A percentile compares a stretch with the other conserved stretches of the same genome.
Evolutionary conservation across 2,797 vertebrate genomes (phyloP).

Genomic region (Pseudochirops corinnae): DNA sequence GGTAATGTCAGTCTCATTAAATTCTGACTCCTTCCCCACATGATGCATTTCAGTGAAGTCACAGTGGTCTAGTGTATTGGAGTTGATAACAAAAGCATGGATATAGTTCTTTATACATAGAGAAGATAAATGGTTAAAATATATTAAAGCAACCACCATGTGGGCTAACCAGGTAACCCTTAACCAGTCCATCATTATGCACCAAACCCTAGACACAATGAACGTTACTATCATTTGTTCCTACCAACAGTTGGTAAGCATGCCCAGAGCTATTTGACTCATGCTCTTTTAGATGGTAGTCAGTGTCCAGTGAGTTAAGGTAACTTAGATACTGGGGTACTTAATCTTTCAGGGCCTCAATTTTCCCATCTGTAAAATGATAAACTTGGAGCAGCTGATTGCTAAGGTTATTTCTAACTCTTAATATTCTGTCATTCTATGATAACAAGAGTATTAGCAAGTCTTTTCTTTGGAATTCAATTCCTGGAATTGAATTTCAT

Average conservation of each 20-base stretch:
- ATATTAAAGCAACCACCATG: neutral
- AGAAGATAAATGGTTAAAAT: neutral
- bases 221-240: neutral
- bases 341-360: neutral
- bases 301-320: neutral
- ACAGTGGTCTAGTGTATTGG: neutral
- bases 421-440: neutral
- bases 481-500: neutral
- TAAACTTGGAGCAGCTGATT: neutral
- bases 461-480: neutral
- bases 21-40: neutral
- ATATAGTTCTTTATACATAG: neutral
- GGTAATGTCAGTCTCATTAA: neutral
- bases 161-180: neutral
- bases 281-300: neutral
- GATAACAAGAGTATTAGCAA: neutral
- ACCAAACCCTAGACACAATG: neutral
- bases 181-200: neutral
- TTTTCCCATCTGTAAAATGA: neutral
- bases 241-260: neutral
- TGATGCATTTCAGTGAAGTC: neutral
- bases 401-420: neutral
- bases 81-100: neutral
- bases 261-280: neutral
- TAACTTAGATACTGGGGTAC: neutral